Evolutionary conservation across 2,888 invertebrate species (phyloP).

Genomic region (Metallyticus violacea): DNA sequence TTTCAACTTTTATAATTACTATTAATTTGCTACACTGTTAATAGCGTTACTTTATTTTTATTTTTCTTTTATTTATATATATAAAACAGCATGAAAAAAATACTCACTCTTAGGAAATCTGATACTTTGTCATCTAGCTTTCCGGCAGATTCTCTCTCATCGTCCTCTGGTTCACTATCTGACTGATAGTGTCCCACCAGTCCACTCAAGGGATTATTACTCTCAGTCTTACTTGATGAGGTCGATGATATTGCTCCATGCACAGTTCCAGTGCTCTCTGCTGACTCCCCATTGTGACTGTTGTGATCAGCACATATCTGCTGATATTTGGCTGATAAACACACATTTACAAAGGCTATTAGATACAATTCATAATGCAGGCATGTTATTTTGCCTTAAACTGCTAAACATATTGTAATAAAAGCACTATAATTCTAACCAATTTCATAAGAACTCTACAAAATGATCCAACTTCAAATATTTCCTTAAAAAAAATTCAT

Average conservation of each 20-base stretch:
- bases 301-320: conserved; percentile 37
- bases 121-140: conserved; percentile 36
- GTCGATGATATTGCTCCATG: conserved; percentile 9
- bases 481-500: no score
- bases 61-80: no score
- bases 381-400: no score
- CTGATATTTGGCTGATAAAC: conserved; percentile 39
- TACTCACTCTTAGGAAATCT: conserved; percentile 36
- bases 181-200: conserved; percentile 36
- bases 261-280: background rate
- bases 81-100: no score
- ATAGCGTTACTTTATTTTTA: no score
- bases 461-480: no score
- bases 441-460: no score
- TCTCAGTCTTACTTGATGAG: conserved; percentile 11
- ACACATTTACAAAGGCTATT: background rate
- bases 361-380: background rate
- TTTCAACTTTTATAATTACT: no score
- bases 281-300: conserved; percentile 26
- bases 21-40: no score
- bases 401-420: no score
- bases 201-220: conserved; percentile 32
- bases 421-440: no score
- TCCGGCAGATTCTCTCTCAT: conserved; percentile 16
- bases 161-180: conserved; percentile 34